Evolutionary conservation across 2,113 vertebrate species (phyloP), one percentile per base, ranked within the genome.

Genomic region (Cephalopholis sonnerati): DNA sequence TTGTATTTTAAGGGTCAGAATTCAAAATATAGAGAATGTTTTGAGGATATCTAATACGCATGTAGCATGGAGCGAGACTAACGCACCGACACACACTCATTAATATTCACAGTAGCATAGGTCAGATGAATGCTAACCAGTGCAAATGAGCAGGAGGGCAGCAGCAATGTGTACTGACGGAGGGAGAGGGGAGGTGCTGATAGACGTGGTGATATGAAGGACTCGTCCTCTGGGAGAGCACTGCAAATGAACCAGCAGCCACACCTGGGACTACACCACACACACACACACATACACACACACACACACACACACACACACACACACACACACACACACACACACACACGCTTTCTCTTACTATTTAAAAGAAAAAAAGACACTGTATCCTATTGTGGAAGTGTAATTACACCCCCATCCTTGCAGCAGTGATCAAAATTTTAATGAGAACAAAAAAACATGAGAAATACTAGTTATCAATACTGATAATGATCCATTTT

Each of bases 221-320:
- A 81, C 79, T 65, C 1, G 18, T 91, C 89, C 85, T 75, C 12
- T 27, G 91, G 59, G 90, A 78, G 48, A 55, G 32, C 11, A 44
- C 77, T 74, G 68, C 83, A 88, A 91, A 93, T 91, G 66, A 92
- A 91, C 77, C 88, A 84, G 89, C 59, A 92, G 74, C 78, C 63
- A 83, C 86, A 93, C 87, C 87, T 92, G 91, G 69, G 87, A 86
- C 68, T 18, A 7, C 20, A 68, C 16, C 57, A 32, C 50, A 63
- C 51, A 67, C 54, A 65, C 16, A 73, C 59, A 73, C 22, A 64
- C 32, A 39, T 55, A 51, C 36, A 67, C 55, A 67, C 51, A n/a
- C 15, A 51, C 61, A 48, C 63, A 46, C 65, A 58, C 32, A 46
- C 32, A 24, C 20, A 53, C 64, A 32, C 62, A 36, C 39, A 72